phyloP scores from a whole-genome alignment of 2,888 invertebrate species.

The Zhuqinia jingwanae region DNA sequence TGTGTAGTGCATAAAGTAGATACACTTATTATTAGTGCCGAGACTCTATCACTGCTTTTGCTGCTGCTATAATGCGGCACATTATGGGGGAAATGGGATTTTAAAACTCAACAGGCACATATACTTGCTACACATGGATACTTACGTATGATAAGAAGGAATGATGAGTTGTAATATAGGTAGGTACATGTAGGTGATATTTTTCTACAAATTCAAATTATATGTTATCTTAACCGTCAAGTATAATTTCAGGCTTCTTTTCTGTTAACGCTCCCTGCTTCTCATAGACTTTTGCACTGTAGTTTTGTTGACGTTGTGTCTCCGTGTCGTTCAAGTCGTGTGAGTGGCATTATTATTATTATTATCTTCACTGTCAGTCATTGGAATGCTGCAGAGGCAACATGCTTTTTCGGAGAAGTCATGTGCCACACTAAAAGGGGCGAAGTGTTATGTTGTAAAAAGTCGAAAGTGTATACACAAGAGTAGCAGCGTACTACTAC shows the following conservation, averaged over 20 bases:
- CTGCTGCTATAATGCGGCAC: neutral
- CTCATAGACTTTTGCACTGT: no score
- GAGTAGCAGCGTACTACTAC: neutral
- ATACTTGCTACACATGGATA: constrained; percentile 12
- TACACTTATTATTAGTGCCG: neutral
- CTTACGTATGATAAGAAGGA: neutral
- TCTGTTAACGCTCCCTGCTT: neutral
- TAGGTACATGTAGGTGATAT: no score
- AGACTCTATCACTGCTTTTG: no score
- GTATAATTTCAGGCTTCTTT: constrained; percentile 6
- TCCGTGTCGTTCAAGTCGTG: no score
- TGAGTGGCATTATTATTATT: neutral
- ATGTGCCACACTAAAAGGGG: constrained; percentile 23
- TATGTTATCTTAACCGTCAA: no score
- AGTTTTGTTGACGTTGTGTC: no score
- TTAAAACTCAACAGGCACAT: constrained; percentile 60
- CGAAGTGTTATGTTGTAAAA: neutral
- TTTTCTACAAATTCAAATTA: no score
- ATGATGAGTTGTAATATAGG: no score
- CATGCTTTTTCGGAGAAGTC: neutral
- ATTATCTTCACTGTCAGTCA: neutral
- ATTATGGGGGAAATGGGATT: constrained; percentile 43
- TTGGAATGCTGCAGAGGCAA: constrained; percentile 21
- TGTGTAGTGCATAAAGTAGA: neutral
- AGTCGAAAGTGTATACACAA: no score